Evolutionary conservation across 1,140 invertebrate species (phyloP).

Genomic region (Eriosoma lanigerum): DNA sequence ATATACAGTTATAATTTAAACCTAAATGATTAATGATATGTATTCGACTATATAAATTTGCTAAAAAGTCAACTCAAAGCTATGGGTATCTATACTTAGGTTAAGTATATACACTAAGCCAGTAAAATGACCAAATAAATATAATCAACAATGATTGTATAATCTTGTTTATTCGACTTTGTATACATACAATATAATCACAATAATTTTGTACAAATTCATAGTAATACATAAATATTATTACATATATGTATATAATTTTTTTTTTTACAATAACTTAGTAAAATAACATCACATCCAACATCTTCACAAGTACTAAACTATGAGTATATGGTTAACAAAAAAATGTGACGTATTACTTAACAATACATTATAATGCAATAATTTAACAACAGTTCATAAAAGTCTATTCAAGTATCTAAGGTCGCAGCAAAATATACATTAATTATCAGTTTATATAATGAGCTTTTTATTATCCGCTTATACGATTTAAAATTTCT

Average conservation of each 20-base stretch:
- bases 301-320: slow-evolving; percentile 28
- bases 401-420: slow-evolving; percentile 40
- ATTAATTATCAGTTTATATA: background rate
- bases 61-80: too few species aligned
- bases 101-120: too few species aligned
- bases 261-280: slow-evolving; percentile 39
- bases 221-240: background rate
- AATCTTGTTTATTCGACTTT: slow-evolving; percentile 26
- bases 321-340: slow-evolving; percentile 18
- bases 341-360: slow-evolving; percentile 7
- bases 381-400: slow-evolving; percentile 36
- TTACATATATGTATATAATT: background rate
- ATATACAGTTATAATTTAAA: too few species aligned
- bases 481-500: background rate
- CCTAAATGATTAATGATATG: too few species aligned
- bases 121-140: too few species aligned
- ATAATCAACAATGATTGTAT: slow-evolving; percentile 27
- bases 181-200: slow-evolving; percentile 25
- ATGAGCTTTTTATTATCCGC: slow-evolving; percentile 1
- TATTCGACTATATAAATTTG: too few species aligned
- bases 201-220: slow-evolving; percentile 24
- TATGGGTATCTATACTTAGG: too few species aligned
- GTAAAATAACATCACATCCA: slow-evolving; percentile 22
- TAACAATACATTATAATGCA: slow-evolving; percentile 33
- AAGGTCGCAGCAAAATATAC: slow-evolving; percentile 15